Conservation (phyloP, 2,113 vertebrate species). For the Marmota monax region DNA sequence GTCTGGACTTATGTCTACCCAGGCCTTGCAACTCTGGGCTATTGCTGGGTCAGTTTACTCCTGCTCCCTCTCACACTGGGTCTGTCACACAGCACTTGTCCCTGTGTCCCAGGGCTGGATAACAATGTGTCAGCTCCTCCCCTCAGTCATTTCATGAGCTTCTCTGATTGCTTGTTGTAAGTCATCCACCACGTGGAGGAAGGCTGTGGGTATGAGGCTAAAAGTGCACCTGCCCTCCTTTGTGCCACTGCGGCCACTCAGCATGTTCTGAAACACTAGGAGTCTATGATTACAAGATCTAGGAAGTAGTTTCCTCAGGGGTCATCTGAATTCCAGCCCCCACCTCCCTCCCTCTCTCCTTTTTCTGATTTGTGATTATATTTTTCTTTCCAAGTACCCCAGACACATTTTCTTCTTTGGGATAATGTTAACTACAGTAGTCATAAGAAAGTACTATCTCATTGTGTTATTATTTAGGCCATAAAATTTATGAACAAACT, state of each 20-base stretch:
- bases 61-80: background rate
- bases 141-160: background rate
- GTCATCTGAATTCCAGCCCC: background rate
- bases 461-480: conserved; percentile 14
- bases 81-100: background rate
- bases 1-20: background rate
- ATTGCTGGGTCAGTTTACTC: no score
- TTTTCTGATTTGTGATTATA: background rate
- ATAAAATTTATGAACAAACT: conserved; percentile 26
- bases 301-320: background rate
- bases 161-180: background rate
- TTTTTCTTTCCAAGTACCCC: conserved; percentile 20
- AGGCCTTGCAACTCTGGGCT: background rate
- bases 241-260: background rate
- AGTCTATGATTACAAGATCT: background rate
- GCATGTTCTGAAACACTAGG: background rate
- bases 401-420: conserved; percentile 8
- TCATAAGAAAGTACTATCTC: background rate
- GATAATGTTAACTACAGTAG: background rate
- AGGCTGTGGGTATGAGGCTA: background rate
- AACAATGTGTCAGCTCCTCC: background rate
- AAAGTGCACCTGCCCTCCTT: background rate
- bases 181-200: no score
- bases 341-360: background rate
- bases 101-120: background rate